Conservation (phyloP, 1,140 invertebrate species). For the Drosophila lowei region DNA sequence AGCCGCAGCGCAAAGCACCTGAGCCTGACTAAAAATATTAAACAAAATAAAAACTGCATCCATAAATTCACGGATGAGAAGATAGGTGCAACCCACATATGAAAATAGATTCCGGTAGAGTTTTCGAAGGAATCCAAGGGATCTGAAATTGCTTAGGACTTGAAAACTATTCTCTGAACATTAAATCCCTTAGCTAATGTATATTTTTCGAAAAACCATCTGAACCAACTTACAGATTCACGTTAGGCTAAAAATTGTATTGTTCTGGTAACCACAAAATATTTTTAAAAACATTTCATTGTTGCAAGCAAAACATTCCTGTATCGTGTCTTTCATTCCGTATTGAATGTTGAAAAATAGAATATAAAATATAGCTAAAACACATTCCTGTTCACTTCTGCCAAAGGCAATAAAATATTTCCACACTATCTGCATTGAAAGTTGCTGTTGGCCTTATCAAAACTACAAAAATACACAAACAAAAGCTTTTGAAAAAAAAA, state of each 20-base stretch:
- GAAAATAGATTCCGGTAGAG: conserved; percentile 15
- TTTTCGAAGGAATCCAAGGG: background rate
- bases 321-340: background rate
- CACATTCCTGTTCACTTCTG: conserved; percentile 10
- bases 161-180: too few species aligned
- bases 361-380: background rate
- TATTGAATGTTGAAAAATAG: conserved; percentile 11
- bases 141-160: background rate
- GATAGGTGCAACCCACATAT: conserved; percentile 19
- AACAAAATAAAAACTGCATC: conserved; percentile 19
- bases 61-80: conserved; percentile 22
- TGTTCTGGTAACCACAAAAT: too few species aligned
- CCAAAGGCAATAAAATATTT: conserved; percentile 28
- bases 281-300: too few species aligned
- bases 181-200: too few species aligned
- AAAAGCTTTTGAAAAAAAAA: background rate
- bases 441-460: conserved; percentile 18
- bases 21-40: conserved; percentile 47
- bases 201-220: too few species aligned
- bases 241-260: too few species aligned
- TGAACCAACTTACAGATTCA: too few species aligned
- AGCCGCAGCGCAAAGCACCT: conserved; percentile 42
- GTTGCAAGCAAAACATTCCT: background rate
- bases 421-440: conserved; percentile 1
- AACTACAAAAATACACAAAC: conserved; percentile 10